Conservation (phyloP, 2,797 vertebrate species). For the Choloepus didactylus region DNA sequence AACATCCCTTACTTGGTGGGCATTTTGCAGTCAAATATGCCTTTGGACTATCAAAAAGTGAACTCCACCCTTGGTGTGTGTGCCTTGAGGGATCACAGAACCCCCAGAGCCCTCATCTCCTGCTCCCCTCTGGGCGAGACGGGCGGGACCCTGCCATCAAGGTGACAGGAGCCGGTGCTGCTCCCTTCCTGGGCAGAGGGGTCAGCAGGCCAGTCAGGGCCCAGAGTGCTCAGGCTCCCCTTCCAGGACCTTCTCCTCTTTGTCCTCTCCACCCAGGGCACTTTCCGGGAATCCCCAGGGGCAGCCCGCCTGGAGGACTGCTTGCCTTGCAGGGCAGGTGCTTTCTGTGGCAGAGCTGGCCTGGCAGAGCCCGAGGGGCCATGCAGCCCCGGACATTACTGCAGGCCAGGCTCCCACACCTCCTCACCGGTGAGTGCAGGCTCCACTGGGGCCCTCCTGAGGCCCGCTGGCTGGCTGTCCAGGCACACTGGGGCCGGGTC, state of each 20-base stretch:
- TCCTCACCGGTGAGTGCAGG: slow-evolving; percentile 90
- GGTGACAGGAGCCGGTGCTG: neutral
- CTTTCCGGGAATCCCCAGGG: slow-evolving; percentile 88
- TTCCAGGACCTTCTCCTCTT: neutral
- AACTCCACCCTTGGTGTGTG: neutral
- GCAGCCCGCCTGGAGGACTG: slow-evolving; percentile 88
- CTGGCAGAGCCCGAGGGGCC: slow-evolving; percentile 91
- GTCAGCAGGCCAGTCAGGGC: neutral
- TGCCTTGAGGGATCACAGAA: neutral
- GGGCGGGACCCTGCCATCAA: neutral
- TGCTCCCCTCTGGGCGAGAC: neutral
- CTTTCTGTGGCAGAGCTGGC: slow-evolving; percentile 91
- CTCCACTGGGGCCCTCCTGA: neutral
- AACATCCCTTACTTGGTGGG: neutral
- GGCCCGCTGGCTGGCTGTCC: neutral
- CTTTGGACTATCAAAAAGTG: neutral
- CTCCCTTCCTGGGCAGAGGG: neutral
- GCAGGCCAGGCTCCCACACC: slow-evolving; percentile 90
- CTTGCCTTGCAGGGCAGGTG: slow-evolving; percentile 91
- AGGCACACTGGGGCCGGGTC: too few species aligned
- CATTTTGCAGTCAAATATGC: neutral
- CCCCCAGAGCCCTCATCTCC: neutral
- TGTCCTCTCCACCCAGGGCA: slow-evolving; percentile 88
- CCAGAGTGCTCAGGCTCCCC: neutral
- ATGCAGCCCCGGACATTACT: slow-evolving; percentile 93